These are phyloP conservation scores for Parambassis ranga DNA, from an alignment of 2,797 vertebrate genomes.

Conservation along the genomic window DNA sequence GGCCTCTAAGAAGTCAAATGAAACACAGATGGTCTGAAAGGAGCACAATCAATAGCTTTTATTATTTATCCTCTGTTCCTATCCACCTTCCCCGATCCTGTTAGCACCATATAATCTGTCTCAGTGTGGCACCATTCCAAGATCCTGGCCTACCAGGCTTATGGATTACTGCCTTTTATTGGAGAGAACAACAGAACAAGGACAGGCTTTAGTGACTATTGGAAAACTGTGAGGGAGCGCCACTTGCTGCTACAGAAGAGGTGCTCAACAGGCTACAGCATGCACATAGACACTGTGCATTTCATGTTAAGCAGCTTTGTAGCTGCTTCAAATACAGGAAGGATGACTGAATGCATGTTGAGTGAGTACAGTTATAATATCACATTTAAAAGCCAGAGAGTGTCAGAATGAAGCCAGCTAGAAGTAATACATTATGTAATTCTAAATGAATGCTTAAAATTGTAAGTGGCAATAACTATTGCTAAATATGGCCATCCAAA, in stretches of 20 bases:
- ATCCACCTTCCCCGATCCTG: constrained; percentile 66
- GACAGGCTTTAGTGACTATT: constrained; percentile 33
- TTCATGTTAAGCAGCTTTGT: constrained; percentile 7
- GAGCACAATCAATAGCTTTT: constrained; percentile 53
- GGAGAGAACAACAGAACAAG: constrained; percentile 53
- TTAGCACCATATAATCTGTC: constrained; percentile 74
- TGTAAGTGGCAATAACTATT: no score
- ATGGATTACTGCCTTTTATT: constrained; percentile 64
- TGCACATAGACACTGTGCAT: constrained; percentile 3
- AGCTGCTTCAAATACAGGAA: neutral
- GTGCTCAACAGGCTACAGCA: constrained; percentile 4
- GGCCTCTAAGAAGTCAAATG: constrained; percentile 7
- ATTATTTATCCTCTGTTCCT: constrained; percentile 59
- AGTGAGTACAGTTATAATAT: neutral
- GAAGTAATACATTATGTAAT: no score
- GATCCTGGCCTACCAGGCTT: constrained; percentile 52
- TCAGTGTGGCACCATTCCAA: constrained; percentile 65
- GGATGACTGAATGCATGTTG: neutral
- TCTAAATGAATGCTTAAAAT: no score
- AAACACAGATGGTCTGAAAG: constrained; percentile 25
- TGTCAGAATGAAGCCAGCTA: no score
- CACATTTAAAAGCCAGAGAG: neutral
- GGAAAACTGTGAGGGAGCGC: constrained; percentile 41
- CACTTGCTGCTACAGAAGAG: constrained; percentile 21
- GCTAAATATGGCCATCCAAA: no score